Evolutionary conservation across 2,888 invertebrate genomes (phyloP), one percentile per base, ranked within the genome.

Genomic region (Gastrophysa polygoni): DNA sequence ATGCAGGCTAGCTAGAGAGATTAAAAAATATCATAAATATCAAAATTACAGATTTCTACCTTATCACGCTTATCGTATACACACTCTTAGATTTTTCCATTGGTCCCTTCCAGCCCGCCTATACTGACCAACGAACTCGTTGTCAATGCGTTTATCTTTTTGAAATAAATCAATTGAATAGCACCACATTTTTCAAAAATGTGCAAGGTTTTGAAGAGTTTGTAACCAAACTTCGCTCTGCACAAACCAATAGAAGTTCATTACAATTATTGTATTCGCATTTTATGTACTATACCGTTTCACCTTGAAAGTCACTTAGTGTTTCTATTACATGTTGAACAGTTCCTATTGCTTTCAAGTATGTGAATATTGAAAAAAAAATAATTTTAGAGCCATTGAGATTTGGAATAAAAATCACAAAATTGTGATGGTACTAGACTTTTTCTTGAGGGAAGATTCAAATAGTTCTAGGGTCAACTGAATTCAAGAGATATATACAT

Each of bases 211-310:
- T 14, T 43, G 29, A 29, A 32, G 46, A 64, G 64, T 68, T 68
- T 71, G 72, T 73, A 75, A 73, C 74, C 75, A 74, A 74, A 75
- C 74, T 72, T 69, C 49, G 68, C 63, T 70, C 70, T 69, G 69
- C 66, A 71, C 64, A 64, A 67, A 68, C 58, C 49, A 66, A 68
- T 65, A 68, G 70, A 66, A 66, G 64, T 70, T 70, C 68, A 62
- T 67, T 74, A 73, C 71, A 69, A 73, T 65, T 63, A 11, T 24
- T 54, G 29, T 11, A 38, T 14, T 38, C n/a, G n/a, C n/a, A 11
- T 48, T 29, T 52, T n/a, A 34, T 32, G 14, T n/a, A 24, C 7
- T 24, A 24, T 24, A 24, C 7, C 24, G 24, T 24, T 7, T n/a
- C n/a, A n/a, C n/a, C n/a, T n/a, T n/a, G n/a, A n/a, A n/a, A n/a